Evolutionary conservation across 2,113 vertebrate genomes (phyloP), one percentile per base, ranked within the genome.

Genomic region (Ophthalmolycus amberensis): DNA sequence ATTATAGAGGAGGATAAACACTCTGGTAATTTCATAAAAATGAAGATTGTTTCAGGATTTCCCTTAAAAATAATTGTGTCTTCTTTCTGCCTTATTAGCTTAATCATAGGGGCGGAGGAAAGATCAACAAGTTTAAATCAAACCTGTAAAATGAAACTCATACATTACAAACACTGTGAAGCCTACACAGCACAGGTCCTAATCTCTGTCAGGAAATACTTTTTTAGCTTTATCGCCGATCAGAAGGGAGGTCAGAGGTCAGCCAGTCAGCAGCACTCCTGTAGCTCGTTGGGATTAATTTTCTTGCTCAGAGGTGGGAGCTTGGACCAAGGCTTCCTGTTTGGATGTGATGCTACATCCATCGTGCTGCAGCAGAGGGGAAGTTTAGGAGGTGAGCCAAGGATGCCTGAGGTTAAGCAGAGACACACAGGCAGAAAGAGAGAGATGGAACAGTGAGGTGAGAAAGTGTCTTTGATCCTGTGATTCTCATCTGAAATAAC

Each of bases 401-500:
- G 76, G 82, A 75, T 9, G 34, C 62, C 48, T 9, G 44, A 65
- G 83, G 83, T 85, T 72, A 71, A 68, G 46, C 80, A 75, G 56
- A 86, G 75, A 77, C 3, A n/a, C 68, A 38, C 7, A 77, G 25
- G 69, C 18, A 48, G 60, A 52, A 16, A 42, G 22, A 67, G 20
- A 34, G 74, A 20, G 69, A 63, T 27, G 68, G 2, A 70, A 59
- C 10, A 44, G 73, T 42, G 63, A 68, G 46, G 54, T 69, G 82
- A 67, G 32, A 77, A 0, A 70, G 79, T 48, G 6, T 27, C 80
- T 90, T 90, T 90, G 85, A 91, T 91, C 81, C 67, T 73, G 70
- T 73, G 80, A 82, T 54, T 65, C 59, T 90, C 72, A 84, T 88
- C 80, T 87, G 79, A 88, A 85, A 79, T 78, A 88, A 84, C 90